These are phyloP conservation scores for Mergus octosetaceus DNA, from an alignment of 2,797 vertebrate species.

Conservation along the genomic window DNA sequence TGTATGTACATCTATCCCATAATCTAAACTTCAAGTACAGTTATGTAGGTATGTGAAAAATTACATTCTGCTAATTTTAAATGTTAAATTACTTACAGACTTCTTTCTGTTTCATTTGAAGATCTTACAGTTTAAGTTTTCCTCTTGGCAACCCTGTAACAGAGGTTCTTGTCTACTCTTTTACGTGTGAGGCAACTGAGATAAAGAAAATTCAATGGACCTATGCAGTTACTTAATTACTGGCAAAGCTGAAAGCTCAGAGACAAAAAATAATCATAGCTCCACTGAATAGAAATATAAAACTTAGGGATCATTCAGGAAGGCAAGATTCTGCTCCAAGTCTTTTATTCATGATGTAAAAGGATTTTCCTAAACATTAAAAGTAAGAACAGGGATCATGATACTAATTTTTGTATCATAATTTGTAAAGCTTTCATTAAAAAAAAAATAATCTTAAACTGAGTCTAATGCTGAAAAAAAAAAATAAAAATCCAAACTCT, in stretches of 20 bases:
- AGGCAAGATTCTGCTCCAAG: background rate
- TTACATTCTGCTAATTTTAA: background rate
- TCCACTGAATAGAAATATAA: background rate
- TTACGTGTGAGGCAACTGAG: background rate
- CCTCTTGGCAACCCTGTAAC: background rate
- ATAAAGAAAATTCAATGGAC: background rate
- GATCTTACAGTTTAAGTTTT: background rate
- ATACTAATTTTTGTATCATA: background rate
- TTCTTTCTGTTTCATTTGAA: constrained; percentile 29
- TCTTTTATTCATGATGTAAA: background rate
- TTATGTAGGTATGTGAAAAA: background rate
- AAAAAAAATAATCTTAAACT: background rate
- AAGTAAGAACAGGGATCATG: background rate
- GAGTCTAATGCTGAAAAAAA: background rate
- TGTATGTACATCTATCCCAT: background rate
- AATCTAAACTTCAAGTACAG: background rate
- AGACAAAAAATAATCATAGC: background rate
- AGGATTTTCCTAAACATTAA: background rate
- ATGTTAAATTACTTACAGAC: background rate
- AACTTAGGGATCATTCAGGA: background rate
- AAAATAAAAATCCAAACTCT: background rate
- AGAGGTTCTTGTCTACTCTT: background rate
- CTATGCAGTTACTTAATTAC: background rate
- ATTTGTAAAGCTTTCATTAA: background rate
- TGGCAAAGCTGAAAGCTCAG: background rate